Evolutionary conservation across 2,113 vertebrate species (phyloP), one percentile per base, ranked within the genome.

Genomic region (Strigops habroptila): DNA sequence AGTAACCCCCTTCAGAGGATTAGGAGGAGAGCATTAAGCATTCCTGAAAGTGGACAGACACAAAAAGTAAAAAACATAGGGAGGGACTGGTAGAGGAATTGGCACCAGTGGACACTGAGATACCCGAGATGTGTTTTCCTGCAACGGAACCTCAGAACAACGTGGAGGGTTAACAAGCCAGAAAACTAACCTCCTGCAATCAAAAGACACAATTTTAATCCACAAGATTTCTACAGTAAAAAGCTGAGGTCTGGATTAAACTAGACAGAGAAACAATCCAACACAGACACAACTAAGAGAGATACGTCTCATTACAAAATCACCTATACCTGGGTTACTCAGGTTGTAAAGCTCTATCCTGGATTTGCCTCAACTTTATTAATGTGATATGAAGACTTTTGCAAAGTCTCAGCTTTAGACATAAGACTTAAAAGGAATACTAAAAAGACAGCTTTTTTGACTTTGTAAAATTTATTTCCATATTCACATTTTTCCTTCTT

Each of bases 121-220:
- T 49, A 79, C 3, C 7, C 0, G 0, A 41, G 60, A 9, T 35
- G 15, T 10, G 35, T 7, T 86, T 65, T 55, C 41, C 82, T 71
- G n/a, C 68, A 71, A 59, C 30, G 83, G 41, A 90, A 37, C 22
- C 35, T 57, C 73, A 33, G 52, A 77, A 89, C 28, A 52, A 65
- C 63, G 22, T 57, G 27, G 17, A 82, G 9, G 27, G 4, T 44
- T 53, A 51, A 30, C 14, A 39, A 18, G 5, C 4, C 23, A 64
- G 53, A 41, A 88, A 55, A 55, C 1, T 6, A 27, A 69, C 35
- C 60, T 51, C 12, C 49, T 65, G 37, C 37, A 43, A 70, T 18
- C 73, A 65, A n/a, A 6, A 73, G 44, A 78, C 30, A 28, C 3
- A 57, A 30, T 44, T 84, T 57, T 81, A 16, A 78, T 23, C 49